Percentiles rank a stretch among this genome's conserved stretches.
These are phyloP conservation scores for Holacanthus passer DNA, from an alignment of 2,113 vertebrate genomes.

Conservation along the genomic window DNA sequence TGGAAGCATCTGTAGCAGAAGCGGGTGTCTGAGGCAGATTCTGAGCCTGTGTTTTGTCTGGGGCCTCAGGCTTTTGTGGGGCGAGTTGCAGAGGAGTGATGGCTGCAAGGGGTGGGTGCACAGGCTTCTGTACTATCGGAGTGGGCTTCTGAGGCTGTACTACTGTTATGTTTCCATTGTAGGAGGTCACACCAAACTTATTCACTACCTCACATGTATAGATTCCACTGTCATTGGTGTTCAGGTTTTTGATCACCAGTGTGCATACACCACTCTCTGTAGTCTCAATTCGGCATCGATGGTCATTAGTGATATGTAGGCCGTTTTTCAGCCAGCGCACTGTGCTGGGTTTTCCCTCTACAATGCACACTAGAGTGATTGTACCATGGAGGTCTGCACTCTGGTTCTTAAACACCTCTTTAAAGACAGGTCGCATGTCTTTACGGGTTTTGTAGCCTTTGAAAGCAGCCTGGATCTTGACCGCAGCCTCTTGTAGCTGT, in stretches of 20 bases:
- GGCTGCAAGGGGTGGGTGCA: conserved; percentile 58
- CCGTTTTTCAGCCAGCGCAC: conserved; percentile 91
- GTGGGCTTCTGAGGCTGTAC: conserved; percentile 49
- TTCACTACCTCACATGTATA: conserved; percentile 93
- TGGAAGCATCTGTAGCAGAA: conserved; percentile 66
- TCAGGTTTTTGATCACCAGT: conserved; percentile 87
- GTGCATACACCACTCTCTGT: conserved; percentile 87
- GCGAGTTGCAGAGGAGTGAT: conserved; percentile 74
- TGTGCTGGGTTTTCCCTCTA: conserved; percentile 86
- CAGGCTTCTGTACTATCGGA: conserved; percentile 45
- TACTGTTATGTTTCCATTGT: conserved; percentile 89
- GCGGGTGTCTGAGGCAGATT: background rate
- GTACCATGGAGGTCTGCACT: conserved; percentile 83
- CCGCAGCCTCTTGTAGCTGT: conserved; percentile 87
- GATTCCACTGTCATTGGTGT: conserved; percentile 84
- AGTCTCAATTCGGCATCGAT: conserved; percentile 84
- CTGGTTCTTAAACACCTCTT: conserved; percentile 89
- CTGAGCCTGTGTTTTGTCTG: conserved; percentile 21
- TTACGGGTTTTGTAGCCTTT: conserved; percentile 93
- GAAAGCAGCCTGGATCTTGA: conserved; percentile 96
- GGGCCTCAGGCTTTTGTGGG: conserved; percentile 26
- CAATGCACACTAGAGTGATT: conserved; percentile 86
- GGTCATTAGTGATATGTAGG: conserved; percentile 82
- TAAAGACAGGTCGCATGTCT: conserved; percentile 90
- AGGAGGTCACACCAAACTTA: conserved; percentile 88